Base-by-base conservation (phyloP, 2,113 vertebrate genomes). In the Seriola aureovittata region DNA sequence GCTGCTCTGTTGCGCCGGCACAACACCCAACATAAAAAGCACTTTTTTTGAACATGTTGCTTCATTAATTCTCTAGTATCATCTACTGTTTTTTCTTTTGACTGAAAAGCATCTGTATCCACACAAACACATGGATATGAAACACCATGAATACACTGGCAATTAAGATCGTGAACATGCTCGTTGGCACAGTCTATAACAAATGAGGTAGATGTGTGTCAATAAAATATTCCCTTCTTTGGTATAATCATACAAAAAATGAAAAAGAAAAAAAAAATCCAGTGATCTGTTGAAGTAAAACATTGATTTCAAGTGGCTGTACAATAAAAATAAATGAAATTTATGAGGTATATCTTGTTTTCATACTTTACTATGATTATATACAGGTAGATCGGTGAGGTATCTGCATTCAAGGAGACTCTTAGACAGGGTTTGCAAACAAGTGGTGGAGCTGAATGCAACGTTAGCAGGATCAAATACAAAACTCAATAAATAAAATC, bases 191-290 rank as follows among this genome's bases (percentile, higher is more conserved):
- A 88, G 89, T 93, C 87, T 90, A 86, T 92, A 91, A 93, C 88
- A 89, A 81, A 95, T 95, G 97, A 97, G 96, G 96, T 97, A 97
- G 97, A 95, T 95, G 93, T 91, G 89, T 93, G 79, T 80, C 89
- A 89, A 91, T 9, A 82, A 92, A 73, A 82, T 92, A 95, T 88
- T 83, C 91, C 93, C 93, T 94, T 95, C 95, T 96, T 94, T 94
- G 95, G 95, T 95, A 93, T 93, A 91, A 89, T 88, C 79, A 88
- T 91, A 94, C 82, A 93, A 92, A 89, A 86, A 77, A 91, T 88
- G 85, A 90, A 71, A 84, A 73, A 71, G 60, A 60, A 46, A 59
- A 78, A 59, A 67, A 81, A 78, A 90, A 92, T 88, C 92, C 92
- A 94, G 91, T 93, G 91, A 94, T 91, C 77, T 80, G 60, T 88